Conservation (phyloP, 1,140 invertebrate genomes). For the Cecropterus lyciades region DNA sequence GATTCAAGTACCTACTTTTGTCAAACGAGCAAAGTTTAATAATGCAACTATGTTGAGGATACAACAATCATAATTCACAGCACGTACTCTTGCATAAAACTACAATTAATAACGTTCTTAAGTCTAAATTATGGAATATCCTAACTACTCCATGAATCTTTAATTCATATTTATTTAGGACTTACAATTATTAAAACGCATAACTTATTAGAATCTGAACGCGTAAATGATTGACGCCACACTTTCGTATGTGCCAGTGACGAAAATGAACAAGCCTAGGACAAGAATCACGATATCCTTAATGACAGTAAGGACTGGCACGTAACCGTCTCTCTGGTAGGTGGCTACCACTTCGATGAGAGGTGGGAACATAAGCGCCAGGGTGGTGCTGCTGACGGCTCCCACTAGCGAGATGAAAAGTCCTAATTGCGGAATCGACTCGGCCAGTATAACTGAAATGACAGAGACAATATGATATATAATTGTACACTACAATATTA, state of each 20-base stretch:
- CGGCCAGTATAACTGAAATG: slow-evolving; percentile 91
- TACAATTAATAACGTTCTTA: too few species aligned
- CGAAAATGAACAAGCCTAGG: slow-evolving; percentile 88
- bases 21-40: too few species aligned
- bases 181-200: too few species aligned
- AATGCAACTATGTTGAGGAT: too few species aligned
- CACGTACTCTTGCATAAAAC: too few species aligned
- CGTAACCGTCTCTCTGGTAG: slow-evolving; percentile 75
- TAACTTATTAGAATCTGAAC: slow-evolving; percentile 49
- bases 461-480: slow-evolving; percentile 7
- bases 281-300: slow-evolving; percentile 89
- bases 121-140: too few species aligned
- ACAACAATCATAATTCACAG: too few species aligned
- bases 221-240: slow-evolving; percentile 86
- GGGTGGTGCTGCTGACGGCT: slow-evolving; percentile 93
- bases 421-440: slow-evolving; percentile 92
- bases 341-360: slow-evolving; percentile 90
- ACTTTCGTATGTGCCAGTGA: slow-evolving; percentile 90
- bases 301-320: slow-evolving; percentile 70
- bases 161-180: too few species aligned
- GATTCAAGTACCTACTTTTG: too few species aligned
- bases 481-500: too few species aligned
- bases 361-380: slow-evolving; percentile 95
- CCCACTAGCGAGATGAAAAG: slow-evolving; percentile 96
- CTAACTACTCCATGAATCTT: too few species aligned